Percentiles rank a stretch among this genome's conserved stretches.
These are phyloP conservation scores for Thamnaconus septentrionalis DNA, from an alignment of 2,113 vertebrate genomes.

Conservation along the genomic window DNA sequence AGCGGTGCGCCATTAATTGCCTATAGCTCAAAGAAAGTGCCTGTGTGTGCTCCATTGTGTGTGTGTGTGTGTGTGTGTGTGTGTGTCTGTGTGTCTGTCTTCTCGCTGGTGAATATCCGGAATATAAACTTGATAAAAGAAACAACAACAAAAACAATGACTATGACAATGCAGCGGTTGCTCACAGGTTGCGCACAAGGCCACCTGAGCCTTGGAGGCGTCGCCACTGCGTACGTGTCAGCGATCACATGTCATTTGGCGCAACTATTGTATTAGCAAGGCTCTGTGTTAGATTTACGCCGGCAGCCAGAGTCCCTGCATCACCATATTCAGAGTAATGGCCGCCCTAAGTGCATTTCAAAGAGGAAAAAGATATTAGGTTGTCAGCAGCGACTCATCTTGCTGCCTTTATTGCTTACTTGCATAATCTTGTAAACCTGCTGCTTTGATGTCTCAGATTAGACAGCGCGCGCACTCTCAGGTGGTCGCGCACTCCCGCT, in stretches of 20 bases:
- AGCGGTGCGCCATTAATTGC: conserved; percentile 34
- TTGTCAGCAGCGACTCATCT: conserved; percentile 24
- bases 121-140: conserved; percentile 43
- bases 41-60: conserved; percentile 14
- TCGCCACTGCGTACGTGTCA: conserved; percentile 42
- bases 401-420: conserved; percentile 33
- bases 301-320: conserved; percentile 33
- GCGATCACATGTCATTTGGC: conserved; percentile 46
- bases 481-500: not conserved
- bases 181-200: not conserved
- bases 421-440: conserved; percentile 19
- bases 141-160: conserved; percentile 17
- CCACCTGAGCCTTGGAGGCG: conserved; percentile 63
- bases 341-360: conserved; percentile 54
- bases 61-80: conserved; percentile 6
- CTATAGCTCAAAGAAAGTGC: conserved; percentile 4
- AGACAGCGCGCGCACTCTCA: conserved; percentile 14
- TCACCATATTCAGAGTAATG: conserved; percentile 61
- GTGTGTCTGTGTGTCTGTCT: conserved; percentile 2
- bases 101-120: conserved; percentile 11
- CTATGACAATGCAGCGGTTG: conserved; percentile 41
- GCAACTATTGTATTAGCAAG: conserved; percentile 57
- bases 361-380: conserved; percentile 31
- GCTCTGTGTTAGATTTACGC: conserved; percentile 42
- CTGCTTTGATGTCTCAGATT: conserved; percentile 27